Evolutionary conservation across 2,888 invertebrate species (phyloP).

Genomic region (Lasioglossum calceatum): DNA sequence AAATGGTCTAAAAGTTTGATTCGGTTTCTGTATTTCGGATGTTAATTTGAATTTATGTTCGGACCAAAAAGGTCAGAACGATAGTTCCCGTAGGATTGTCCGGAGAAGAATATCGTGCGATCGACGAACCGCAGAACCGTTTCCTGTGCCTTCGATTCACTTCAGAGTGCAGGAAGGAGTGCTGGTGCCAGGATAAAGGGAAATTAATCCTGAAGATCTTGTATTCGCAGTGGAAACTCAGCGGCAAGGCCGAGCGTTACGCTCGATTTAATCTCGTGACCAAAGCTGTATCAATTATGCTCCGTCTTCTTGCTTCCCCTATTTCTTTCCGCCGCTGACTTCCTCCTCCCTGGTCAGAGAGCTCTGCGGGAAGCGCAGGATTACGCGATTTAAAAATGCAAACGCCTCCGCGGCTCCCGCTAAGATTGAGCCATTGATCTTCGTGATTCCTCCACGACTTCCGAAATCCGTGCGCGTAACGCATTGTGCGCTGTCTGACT

Average conservation of each 20-base stretch:
- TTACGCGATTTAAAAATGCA: constrained; percentile 60
- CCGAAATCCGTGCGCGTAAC: constrained; percentile 4
- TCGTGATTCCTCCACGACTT: background rate
- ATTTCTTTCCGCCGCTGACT: constrained; percentile 25
- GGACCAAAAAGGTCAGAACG: background rate
- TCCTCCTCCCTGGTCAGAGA: background rate
- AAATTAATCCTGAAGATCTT: constrained; percentile 75
- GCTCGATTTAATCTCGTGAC: constrained; percentile 75
- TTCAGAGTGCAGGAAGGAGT: constrained; percentile 19
- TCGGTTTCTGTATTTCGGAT: background rate
- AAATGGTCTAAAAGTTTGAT: background rate
- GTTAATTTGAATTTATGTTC: background rate
- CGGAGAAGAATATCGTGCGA: constrained; percentile 16
- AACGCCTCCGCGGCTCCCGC: constrained; percentile 4
- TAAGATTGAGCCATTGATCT: constrained; percentile 49
- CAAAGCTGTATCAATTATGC: constrained; percentile 74
- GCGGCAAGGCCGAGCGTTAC: constrained; percentile 50
- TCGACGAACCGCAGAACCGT: constrained; percentile 36
- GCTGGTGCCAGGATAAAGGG: constrained; percentile 56
- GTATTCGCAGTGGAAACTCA: constrained; percentile 64
- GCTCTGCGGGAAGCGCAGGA: constrained; percentile 24
- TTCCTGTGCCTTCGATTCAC: constrained; percentile 20
- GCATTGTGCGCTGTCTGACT: background rate
- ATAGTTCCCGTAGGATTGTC: background rate
- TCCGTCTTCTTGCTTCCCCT: constrained; percentile 43